Base-by-base conservation (phyloP, 1,140 invertebrate genomes). In the Heterodera carotae region DNA sequence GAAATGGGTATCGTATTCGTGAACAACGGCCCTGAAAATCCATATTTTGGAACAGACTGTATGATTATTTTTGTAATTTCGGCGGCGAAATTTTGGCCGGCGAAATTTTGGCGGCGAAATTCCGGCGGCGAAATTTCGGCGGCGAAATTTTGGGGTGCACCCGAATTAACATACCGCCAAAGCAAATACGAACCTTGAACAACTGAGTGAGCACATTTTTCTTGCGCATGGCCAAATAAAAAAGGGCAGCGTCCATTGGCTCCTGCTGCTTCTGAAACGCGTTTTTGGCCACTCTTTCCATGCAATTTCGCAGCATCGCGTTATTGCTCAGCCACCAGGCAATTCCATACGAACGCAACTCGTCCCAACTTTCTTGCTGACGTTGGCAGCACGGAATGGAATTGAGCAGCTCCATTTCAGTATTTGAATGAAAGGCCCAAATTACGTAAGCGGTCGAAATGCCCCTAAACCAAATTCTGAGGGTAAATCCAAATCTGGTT, bases 361-460 rank as follows among this genome's bases (percentile, higher is more conserved):
- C 93, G n/a, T 91, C 90, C 97, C 97, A 99, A 29, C 92, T 93
- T 0, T 90, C 90, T 71, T 90, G 89, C 25, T 87, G 88, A 92
- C 92, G 76, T 92, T 89, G 88, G 83, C 86, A 89, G 83, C 86
- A 88, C 0, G 96, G 96, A 80, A 98, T 93, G 25, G 97, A 89
- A 74, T 93, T 92, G 2, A 99, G 88, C 39, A 99, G 89, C 88
- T 98, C 97, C 85, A 97, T 95, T 89, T 97, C 94, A 36, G 94
- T 94, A 89, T 99, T 97, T 0, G 96, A 98, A 89, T 99, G 97
- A 89, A 96, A 99, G 1, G 96, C 97, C 97, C 97, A 99, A 12
- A 97, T 95, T 18, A 99, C 90, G 89, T 97, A 95, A 75, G 94
- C 93, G 1, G 93, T 93, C 7, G 93, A 93, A 0, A 99, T 92